Base-by-base conservation (phyloP, 2,797 vertebrate genomes). In the Premnoplex brunnescens region DNA sequence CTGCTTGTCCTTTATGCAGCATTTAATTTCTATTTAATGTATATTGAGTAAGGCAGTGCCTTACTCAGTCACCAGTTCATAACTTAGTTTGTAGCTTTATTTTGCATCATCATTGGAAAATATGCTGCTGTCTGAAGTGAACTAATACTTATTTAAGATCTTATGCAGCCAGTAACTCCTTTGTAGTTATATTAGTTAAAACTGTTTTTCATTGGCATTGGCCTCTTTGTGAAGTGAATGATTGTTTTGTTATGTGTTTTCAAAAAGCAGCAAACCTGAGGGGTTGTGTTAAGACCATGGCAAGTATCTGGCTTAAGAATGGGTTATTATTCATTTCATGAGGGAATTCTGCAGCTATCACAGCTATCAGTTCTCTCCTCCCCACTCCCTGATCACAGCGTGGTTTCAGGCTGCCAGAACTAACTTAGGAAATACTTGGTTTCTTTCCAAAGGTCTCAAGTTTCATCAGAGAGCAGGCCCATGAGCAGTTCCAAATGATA, bases 391-490 rank as follows among this genome's bases (percentile, higher is more conserved):
- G 34, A 67, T 41, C 44, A 26, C 6, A 54, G 51, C 3, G 4
- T 8, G 59, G 23, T 63, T 56, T 67, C 63, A 86, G 23, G 76
- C 69, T 91, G 75, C 43, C 88, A 84, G 84, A 74, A 73, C 46
- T 85, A 49, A 94, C 36, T 59, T 43, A 37, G 66, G 77, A 94
- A 63, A 56, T 43, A 6, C 56, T 81, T 93, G 81, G 19, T 76
- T 92, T 93, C 46, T 73, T 52, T 63, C 79, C 94, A 58, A 97
- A 99, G 99, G 99, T 99, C 68, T 99, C 99, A 1, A 98, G 97
- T 91, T 99, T 99, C 96, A 98, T 99, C 95, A 98, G 97, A 86
- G 98, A 99, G 63, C 98, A 99, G 93, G 99, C 98, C 49, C 98
- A 93, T 17, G 91, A 98, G 19, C 98, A 98, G 68, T 85, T 98